Evolutionary conservation across 2,888 invertebrate species (phyloP), one percentile per base, ranked within the genome.

Genomic region (Drosophila atripex): DNA sequence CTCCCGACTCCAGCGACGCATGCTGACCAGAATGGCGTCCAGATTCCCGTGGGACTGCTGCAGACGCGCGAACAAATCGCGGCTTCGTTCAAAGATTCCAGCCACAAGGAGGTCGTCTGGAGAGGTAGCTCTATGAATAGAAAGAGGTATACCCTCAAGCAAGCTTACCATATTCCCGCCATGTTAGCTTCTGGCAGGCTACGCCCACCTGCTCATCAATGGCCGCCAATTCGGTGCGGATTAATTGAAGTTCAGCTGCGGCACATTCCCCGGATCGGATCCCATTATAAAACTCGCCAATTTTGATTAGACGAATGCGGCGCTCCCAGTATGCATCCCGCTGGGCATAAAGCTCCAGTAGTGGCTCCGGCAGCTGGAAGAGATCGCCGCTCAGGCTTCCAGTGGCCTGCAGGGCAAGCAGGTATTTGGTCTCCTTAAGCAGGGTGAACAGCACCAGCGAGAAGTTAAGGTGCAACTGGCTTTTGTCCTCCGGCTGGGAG

Each of bases 251-350:
- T 90, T 98, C 98, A 2, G 85, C 88, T 0, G 95, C 95, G 56
- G 94, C 93, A 55, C 95, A 94, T 49, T 95, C 94, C 1, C 94
- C 93, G 25, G 93, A 93, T 50, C 95, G 93, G 59, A 98, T 94
- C 76, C 94, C 94, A 90, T 98, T 98, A 91, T 98, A 98, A 95
- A 96, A 95, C 56, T 94, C 93, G 6, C 94, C 93, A 43, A 95
- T 94, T 49, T 94, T 93, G 78, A 93, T 93, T 39, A 94, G 88
- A n/a, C 93, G 92, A 71, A 88, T 89, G 43, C 86, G 88, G 9
- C 89, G 88, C 9, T 86, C 79, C 90, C 90, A 91, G 60, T 90
- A 85, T 25, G 79, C 86, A 57, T 90, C 82, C 50, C 88, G 77
- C 43, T 86, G 66, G 30, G 70, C 78, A 57, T 90, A 91, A 1